Conservation (phyloP, 2,113 vertebrate species). For the Boulengeromyrus knoepffleri region DNA sequence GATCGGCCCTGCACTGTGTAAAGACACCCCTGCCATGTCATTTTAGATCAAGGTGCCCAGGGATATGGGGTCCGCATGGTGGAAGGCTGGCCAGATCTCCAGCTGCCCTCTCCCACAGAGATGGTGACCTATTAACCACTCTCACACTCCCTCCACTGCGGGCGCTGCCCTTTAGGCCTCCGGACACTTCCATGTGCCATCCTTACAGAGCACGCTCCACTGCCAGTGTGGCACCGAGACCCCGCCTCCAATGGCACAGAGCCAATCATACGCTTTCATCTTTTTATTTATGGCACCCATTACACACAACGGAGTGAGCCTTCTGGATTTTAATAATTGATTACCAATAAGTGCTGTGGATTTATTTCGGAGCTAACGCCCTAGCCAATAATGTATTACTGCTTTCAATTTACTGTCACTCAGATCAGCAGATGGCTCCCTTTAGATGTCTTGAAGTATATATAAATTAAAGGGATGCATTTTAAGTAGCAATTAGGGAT, state of each 20-base stretch:
- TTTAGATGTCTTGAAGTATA: neutral
- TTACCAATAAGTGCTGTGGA: conserved; percentile 16
- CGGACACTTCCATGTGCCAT: neutral
- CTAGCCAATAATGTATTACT: conserved; percentile 1
- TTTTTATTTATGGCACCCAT: conserved; percentile 15
- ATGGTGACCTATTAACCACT: neutral
- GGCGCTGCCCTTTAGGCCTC: neutral
- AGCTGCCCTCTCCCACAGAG: neutral
- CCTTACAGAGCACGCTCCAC: neutral
- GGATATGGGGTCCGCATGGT: neutral
- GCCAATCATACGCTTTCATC: neutral
- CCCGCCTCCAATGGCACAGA: neutral
- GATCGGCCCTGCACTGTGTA: neutral
- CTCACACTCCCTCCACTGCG: neutral
- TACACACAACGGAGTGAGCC: neutral
- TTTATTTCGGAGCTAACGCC: conserved; percentile 12
- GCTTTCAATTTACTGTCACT: conserved; percentile 23
- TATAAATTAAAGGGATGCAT: conserved; percentile 12
- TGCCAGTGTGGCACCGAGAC: neutral
- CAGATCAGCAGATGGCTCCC: conserved; percentile 15
- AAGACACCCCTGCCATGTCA: neutral
- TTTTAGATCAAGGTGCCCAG: neutral
- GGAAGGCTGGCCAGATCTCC: neutral
- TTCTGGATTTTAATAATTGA: conserved; percentile 22
- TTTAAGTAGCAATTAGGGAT: conserved; percentile 3